Base-by-base conservation (phyloP, 2,113 vertebrate species). In the Paratilapia polleni region DNA sequence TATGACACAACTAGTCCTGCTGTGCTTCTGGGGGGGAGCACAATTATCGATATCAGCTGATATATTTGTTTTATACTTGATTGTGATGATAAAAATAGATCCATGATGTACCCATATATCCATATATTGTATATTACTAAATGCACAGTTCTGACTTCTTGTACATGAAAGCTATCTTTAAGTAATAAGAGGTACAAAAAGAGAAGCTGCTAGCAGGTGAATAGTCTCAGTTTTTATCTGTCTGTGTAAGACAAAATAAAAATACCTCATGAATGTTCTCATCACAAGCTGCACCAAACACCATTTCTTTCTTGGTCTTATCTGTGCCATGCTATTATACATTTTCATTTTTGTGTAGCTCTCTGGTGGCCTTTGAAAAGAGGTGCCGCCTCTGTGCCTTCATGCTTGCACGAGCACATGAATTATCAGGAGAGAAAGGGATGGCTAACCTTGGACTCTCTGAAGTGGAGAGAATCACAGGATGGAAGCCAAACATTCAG, bases 361-460 rank as follows among this genome's bases (percentile, higher is more conserved):
- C 83, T 81, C 77, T 24, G 38, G 43, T 41, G 88, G 89, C 80
- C 86, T 90, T 86, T 85, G 60, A 78, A 31, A 24, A 60, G 73
- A 62, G 52, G 62, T 7, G 22, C 70, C 11, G 8, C 56, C 60
- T 82, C 68, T n/a, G 63, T 41, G 57, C 80, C 81, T 70, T 88
- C 86, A 90, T 77, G 86, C 89, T 82, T 59, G 52, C 81, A 73
- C 66, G 80, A 88, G 77, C 77, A 81, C 63, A 60, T 81, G 86
- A 90, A 86, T 90, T 90, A 90, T 90, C 85, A 63, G 85, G 79
- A 81, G 83, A 81, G 80, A 74, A 78, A 83, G 43, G 52, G 70
- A 83, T 64, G 70, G 80, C 83, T 62, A 81, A 90, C 86, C 89
- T 90, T 90, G 80, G 80, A 77, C 64, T 77, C 64, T 79, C 22